Base-by-base conservation (phyloP, 2,113 vertebrate genomes). In the Symphodus melops region DNA sequence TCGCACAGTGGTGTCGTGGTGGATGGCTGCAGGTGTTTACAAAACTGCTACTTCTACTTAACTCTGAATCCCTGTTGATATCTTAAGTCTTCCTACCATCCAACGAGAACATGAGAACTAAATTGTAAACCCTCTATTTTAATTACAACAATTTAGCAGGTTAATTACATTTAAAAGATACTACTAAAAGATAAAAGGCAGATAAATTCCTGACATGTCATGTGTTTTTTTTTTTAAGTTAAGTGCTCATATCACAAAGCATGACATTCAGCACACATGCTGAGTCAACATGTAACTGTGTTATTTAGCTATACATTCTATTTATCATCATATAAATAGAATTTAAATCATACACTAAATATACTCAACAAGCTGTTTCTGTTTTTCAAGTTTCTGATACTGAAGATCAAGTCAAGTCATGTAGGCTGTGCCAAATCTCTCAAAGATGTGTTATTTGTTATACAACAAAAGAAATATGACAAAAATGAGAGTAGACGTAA, bases 201-300 rank as follows among this genome's bases (percentile, higher is more conserved):
- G 68, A 19, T 56, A 73, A 74, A 64, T 72, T 77, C 60, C 14
- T 51, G 46, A 67, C 49, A 33, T 33, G 28, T 33, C 64, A 56
- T 66, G 36, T 46, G 25, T 44, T 28, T 62, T 57, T 48, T 17
- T 16, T 37, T 69, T 59, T 68, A 60, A 20, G 8, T 59, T 67
- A 28, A 25, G 68, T 39, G 39, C 12, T 61, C 39, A 37, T 19
- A 48, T 53, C 23, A 37, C 44, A 14, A 48, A 23, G 13, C 55
- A 51, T 54, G 48, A 19, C 21, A 65, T 63, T 70, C 39, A 62
- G 57, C 28, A 49, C 36, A 64, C 51, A 49, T 36, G 66, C 58
- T 63, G 58, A 64, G 23, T 42, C 20, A 51, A 70, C 19, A 57
- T 53, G 33, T 44, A 21, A 63, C 10, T 23, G 10, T 63, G 10